These are phyloP conservation scores for Dryadula phaetusa DNA, from an alignment of 2,888 invertebrate species.

Conservation along the genomic window DNA sequence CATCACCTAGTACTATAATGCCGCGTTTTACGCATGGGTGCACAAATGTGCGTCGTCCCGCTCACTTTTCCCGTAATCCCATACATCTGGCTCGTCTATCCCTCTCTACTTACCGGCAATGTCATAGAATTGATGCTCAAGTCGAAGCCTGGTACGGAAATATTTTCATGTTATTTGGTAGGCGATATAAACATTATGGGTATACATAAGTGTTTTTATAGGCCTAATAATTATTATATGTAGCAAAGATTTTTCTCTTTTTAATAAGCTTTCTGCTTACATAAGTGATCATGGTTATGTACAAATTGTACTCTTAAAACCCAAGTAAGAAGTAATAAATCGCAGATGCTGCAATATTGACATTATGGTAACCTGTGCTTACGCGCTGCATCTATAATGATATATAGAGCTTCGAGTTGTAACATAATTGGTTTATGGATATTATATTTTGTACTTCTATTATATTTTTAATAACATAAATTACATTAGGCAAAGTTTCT, in stretches of 20 bases:
- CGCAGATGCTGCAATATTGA: background rate
- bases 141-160: slow-evolving; percentile 57
- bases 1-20: slow-evolving; percentile 66
- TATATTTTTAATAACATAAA: background rate
- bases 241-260: background rate
- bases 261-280: slow-evolving; percentile 6
- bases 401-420: background rate
- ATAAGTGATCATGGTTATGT: background rate
- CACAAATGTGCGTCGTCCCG: slow-evolving; percentile 79
- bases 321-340: background rate
- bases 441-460: background rate
- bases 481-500: background rate
- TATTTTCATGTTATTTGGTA: slow-evolving; percentile 14
- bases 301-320: background rate
- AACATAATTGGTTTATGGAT: background rate
- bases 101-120: slow-evolving; percentile 72
- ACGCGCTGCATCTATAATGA: too few species aligned
- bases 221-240: background rate
- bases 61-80: slow-evolving; percentile 65
- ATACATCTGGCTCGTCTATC: slow-evolving; percentile 65
- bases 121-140: slow-evolving; percentile 74
- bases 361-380: background rate
- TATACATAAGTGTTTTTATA: background rate
- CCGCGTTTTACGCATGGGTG: slow-evolving; percentile 79
- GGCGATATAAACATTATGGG: background rate